phyloP scores from a whole-genome alignment of 2,888 invertebrate genomes.

The Leptopilina myrica region DNA sequence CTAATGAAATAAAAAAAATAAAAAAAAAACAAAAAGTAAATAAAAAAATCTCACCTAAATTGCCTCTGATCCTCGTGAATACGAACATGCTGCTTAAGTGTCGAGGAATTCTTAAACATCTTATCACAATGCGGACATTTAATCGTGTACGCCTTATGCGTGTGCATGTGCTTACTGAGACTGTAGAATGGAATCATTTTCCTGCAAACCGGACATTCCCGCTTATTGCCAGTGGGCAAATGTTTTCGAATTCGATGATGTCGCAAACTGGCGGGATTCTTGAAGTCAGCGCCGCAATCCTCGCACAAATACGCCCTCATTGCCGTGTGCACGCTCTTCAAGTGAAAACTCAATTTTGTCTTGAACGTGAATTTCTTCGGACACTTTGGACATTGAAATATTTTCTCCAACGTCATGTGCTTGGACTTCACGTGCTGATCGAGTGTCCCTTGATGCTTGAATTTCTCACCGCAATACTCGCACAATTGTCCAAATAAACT shows the following conservation, averaged over 20 bases:
- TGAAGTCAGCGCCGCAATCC: slow-evolving; percentile 75
- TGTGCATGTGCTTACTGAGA: slow-evolving; percentile 75
- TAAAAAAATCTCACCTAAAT: slow-evolving; percentile 57
- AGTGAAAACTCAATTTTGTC: slow-evolving; percentile 73
- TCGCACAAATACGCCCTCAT: slow-evolving; percentile 72
- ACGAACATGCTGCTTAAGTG: slow-evolving; percentile 73
- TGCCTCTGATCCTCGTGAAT: slow-evolving; percentile 75
- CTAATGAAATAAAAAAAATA: no score
- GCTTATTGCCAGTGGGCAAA: slow-evolving; percentile 70
- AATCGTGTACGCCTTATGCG: slow-evolving; percentile 74
- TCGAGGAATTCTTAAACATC: slow-evolving; percentile 75
- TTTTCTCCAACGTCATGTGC: slow-evolving; percentile 74
- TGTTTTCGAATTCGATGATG: slow-evolving; percentile 74
- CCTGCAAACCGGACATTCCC: slow-evolving; percentile 71
- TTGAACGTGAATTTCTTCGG: slow-evolving; percentile 74
- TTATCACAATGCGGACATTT: slow-evolving; percentile 74
- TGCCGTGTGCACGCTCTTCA: slow-evolving; percentile 74
- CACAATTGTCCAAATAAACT: slow-evolving; percentile 71
- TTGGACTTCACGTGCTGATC: slow-evolving; percentile 73
- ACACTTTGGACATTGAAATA: slow-evolving; percentile 73
- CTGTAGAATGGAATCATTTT: slow-evolving; percentile 74
- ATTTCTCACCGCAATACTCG: slow-evolving; percentile 73
- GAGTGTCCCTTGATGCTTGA: slow-evolving; percentile 74
- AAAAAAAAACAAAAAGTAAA: neutral
- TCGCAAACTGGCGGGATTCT: slow-evolving; percentile 73